Evolutionary conservation across 1,140 invertebrate genomes (phyloP).

Genomic region (Leptoteleia sp.): DNA sequence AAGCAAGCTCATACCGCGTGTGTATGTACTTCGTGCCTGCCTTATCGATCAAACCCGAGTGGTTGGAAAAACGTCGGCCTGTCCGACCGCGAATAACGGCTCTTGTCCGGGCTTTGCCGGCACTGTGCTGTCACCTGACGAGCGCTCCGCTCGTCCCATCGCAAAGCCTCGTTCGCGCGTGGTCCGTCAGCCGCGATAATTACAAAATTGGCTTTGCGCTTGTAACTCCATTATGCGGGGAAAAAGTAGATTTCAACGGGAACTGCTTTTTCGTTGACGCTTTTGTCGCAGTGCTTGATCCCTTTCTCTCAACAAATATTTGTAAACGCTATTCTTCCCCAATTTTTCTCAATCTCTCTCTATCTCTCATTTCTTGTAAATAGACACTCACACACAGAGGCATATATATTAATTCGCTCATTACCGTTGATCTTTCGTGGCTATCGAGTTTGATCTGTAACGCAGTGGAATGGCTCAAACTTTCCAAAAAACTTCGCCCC

Average conservation of each 20-base stretch:
- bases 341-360: no score
- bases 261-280: slow-evolving; percentile 38
- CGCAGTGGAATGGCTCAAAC: slow-evolving; percentile 66
- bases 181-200: slow-evolving; percentile 67
- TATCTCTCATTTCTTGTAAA: no score
- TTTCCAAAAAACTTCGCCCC: slow-evolving; percentile 53
- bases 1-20: slow-evolving; percentile 62
- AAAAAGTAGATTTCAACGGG: slow-evolving; percentile 59
- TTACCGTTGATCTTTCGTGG: slow-evolving; percentile 16
- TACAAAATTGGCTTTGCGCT: slow-evolving; percentile 70
- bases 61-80: slow-evolving; percentile 35
- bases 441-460: slow-evolving; percentile 57
- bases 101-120: slow-evolving; percentile 11
- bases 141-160: slow-evolving; percentile 1
- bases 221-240: slow-evolving; percentile 68
- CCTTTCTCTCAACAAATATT: slow-evolving; percentile 35
- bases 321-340: slow-evolving; percentile 9
- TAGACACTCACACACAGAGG: neutral
- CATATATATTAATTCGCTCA: neutral
- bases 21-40: slow-evolving; percentile 64
- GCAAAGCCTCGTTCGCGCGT: slow-evolving; percentile 22
- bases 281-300: slow-evolving; percentile 46
- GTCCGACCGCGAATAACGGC: slow-evolving; percentile 50
- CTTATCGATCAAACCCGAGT: slow-evolving; percentile 68
- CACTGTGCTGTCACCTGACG: slow-evolving; percentile 59